Evolutionary conservation across 2,113 vertebrate genomes (phyloP), one percentile per base, ranked within the genome.

Genomic region (Hucho hucho): DNA sequence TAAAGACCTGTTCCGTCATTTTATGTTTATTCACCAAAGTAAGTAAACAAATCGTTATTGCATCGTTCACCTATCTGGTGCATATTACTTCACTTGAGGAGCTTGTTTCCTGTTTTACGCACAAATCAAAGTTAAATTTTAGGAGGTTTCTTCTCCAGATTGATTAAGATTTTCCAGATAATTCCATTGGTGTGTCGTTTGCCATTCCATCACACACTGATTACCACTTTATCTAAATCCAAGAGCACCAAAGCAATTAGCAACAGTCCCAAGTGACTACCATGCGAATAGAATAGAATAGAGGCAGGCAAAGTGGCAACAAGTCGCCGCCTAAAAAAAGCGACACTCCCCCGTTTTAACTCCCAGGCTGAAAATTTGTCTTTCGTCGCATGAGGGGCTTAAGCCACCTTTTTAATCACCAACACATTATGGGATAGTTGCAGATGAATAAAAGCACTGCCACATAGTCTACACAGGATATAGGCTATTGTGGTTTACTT

Each of bases 261-360:
- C 58, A 74, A 75, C 81, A 74, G 81, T 76, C 81, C 79, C 76
- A 70, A 58, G 11, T 67, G 59, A 76, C 74, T 18, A 22, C 37
- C 7, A 43, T 7, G 4, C 5, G 18, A 67, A 18, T 3, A 37
- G 29, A 28, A 26, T 4, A 58, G n/a, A n/a, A n/a, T n/a, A n/a
- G 24, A 37, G 29, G 29, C 1, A 47, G 4, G n/a, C 37, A 20
- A 16, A 69, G 32, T 11, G 37, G 43, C 20, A 24, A 47, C 43
- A 69, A 11, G 37, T 11, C 37, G 5, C 29, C 4, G 28, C 66
- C 32, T 46, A n/a, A 12, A 67, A 18, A 28, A 24, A 43, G 29
- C 4, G 66, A 46, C 66, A 69, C 66, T 69, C 66, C 66, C 18
- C 12, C 28, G 43, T 69, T 37, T 37, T 46, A 18, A 69, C 12